Conservation (phyloP, 2,113 vertebrate species). For the Chaetura pelagica region DNA sequence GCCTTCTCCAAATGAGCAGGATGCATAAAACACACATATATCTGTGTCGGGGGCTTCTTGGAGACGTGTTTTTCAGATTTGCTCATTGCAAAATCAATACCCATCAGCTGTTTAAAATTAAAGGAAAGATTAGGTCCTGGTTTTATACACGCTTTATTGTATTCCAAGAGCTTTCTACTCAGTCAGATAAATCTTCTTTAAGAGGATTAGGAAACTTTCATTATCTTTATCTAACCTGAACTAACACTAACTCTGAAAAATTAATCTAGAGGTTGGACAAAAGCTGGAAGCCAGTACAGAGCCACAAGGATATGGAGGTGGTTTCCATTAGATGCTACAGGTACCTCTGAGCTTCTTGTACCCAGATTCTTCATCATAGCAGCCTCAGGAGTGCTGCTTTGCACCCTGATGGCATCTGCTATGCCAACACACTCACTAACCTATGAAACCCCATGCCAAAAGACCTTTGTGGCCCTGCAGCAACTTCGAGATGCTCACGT, state of each 20-base stretch:
- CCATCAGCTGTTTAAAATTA: constrained; percentile 91
- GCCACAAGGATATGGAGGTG: background rate
- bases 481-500: fast-evolving
- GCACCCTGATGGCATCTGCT: background rate
- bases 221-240: constrained; percentile 87
- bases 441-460: background rate
- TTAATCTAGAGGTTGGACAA: constrained; percentile 80
- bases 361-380: background rate
- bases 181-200: constrained; percentile 83
- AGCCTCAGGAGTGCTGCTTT: background rate
- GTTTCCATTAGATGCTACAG: background rate
- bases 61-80: constrained; percentile 71
- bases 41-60: background rate
- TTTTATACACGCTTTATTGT: constrained; percentile 82
- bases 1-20: constrained; percentile 10
- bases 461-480: background rate
- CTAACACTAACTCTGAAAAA: constrained; percentile 79
- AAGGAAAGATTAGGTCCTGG: constrained; percentile 83
- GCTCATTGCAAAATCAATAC: constrained; percentile 89
- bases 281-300: constrained; percentile 57
- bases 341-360: background rate
- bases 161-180: constrained; percentile 79
- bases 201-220: constrained; percentile 84
- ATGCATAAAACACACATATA: constrained; percentile 14
- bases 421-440: fast-evolving